Conservation (phyloP, 2,113 vertebrate species). For the Proterorhinus semilunaris region DNA sequence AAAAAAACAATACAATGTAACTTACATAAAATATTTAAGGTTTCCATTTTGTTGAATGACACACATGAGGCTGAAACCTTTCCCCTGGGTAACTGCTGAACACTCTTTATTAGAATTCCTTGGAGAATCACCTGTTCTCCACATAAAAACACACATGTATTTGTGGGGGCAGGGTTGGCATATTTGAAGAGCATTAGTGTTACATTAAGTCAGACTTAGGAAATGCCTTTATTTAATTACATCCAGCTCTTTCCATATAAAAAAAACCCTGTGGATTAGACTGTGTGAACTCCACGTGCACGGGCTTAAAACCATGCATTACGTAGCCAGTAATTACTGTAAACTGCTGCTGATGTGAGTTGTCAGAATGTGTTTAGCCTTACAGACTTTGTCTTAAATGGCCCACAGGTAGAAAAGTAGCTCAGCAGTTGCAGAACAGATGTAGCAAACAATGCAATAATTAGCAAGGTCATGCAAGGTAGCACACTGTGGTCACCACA, state of each 20-base stretch:
- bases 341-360: neutral
- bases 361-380: neutral
- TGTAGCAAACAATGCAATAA: no score
- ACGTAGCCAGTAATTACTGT: neutral
- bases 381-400: no score
- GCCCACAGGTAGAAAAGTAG: no score
- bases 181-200: constrained; percentile 54
- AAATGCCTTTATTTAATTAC: constrained; percentile 34
- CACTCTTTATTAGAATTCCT: constrained; percentile 40
- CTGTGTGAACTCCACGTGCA: neutral
- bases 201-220: constrained; percentile 30
- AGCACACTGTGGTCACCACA: no score
- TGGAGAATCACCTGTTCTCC: constrained; percentile 34
- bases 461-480: no score
- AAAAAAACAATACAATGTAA: no score
- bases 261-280: neutral
- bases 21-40: neutral
- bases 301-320: neutral
- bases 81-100: constrained; percentile 19
- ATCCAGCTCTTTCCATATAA: constrained; percentile 8
- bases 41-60: no score
- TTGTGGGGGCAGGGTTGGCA: constrained; percentile 39
- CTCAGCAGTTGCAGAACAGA: no score
- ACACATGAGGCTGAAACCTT: constrained; percentile 19
- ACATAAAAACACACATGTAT: constrained; percentile 24